These are phyloP conservation scores for Casuarius casuarius DNA, from an alignment of 2,113 vertebrate species.

Conservation along the genomic window DNA sequence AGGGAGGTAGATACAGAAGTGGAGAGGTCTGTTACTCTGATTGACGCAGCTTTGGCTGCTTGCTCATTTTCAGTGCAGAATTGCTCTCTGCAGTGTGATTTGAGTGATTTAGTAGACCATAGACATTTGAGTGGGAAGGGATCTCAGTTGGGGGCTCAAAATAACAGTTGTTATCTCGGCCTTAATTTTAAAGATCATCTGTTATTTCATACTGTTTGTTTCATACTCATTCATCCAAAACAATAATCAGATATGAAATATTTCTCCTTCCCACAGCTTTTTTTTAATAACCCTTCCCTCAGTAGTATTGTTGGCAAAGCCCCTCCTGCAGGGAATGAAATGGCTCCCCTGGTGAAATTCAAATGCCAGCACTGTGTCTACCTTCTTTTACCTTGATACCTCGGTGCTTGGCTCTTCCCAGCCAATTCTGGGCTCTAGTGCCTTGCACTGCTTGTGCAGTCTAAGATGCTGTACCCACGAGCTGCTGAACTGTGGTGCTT, in stretches of 20 bases:
- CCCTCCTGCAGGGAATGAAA: background rate
- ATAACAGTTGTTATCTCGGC: conserved; percentile 47
- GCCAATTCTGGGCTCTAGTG: background rate
- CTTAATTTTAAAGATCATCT: conserved; percentile 48
- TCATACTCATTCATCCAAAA: conserved; percentile 6
- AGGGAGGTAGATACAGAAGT: background rate
- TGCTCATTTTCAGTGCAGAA: background rate
- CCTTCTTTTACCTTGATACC: background rate
- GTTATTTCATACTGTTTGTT: conserved; percentile 51
- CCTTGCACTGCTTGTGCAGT: background rate
- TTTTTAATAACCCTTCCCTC: conserved; percentile 7
- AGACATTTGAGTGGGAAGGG: background rate
- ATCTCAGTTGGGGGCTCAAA: conserved; percentile 48
- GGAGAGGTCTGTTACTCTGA: background rate
- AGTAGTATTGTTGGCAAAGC: background rate
- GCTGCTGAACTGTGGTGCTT: rapidly evolving
- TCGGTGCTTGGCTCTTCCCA: background rate
- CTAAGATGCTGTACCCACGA: background rate
- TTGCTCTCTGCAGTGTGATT: background rate
- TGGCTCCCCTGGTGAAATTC: background rate
- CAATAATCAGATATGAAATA: conserved; percentile 54
- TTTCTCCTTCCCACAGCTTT: conserved; percentile 21
- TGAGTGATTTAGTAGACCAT: conserved; percentile 28
- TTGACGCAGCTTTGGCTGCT: background rate
- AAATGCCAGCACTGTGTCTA: background rate